These are phyloP conservation scores for Sycobia sp. DNA, from an alignment of 1,140 invertebrate species.

Conservation along the genomic window DNA sequence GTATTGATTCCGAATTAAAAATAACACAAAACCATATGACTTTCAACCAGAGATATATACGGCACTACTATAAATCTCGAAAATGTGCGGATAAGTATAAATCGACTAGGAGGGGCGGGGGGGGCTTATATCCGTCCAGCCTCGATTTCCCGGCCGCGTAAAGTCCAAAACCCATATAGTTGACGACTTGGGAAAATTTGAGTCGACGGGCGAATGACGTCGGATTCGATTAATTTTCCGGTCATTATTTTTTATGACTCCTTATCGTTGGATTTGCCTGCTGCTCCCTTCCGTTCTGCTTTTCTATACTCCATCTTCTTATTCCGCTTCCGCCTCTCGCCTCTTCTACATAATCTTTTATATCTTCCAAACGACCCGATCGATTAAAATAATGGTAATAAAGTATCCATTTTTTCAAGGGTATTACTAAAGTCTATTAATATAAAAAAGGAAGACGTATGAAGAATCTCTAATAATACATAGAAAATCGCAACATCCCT, in stretches of 20 bases:
- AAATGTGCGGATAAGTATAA: neutral
- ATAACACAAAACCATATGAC: too few species aligned
- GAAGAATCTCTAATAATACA: too few species aligned
- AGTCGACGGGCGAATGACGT: constrained; percentile 49
- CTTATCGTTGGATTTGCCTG: constrained; percentile 47
- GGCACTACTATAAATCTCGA: too few species aligned
- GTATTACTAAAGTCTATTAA: too few species aligned
- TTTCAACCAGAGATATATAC: too few species aligned
- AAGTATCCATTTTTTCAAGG: too few species aligned
- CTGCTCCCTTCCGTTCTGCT: constrained; percentile 33
- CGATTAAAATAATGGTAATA: too few species aligned
- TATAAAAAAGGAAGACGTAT: too few species aligned
- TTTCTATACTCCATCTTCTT: constrained; percentile 27
- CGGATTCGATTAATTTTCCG: constrained; percentile 60
- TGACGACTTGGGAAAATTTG: constrained; percentile 47
- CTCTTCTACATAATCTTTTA: neutral
- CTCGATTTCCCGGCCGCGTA: constrained; percentile 21
- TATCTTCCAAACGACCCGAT: neutral
- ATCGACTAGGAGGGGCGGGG: constrained; percentile 6
- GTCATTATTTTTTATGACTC: constrained; percentile 59
- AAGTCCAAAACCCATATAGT: constrained; percentile 36
- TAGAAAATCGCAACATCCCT: too few species aligned
- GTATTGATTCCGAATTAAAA: too few species aligned
- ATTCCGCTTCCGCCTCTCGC: neutral
- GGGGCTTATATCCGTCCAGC: constrained; percentile 7